Evolutionary conservation across 2,797 vertebrate genomes (phyloP).

Genomic region (Pseudochaenichthys georgianus): DNA sequence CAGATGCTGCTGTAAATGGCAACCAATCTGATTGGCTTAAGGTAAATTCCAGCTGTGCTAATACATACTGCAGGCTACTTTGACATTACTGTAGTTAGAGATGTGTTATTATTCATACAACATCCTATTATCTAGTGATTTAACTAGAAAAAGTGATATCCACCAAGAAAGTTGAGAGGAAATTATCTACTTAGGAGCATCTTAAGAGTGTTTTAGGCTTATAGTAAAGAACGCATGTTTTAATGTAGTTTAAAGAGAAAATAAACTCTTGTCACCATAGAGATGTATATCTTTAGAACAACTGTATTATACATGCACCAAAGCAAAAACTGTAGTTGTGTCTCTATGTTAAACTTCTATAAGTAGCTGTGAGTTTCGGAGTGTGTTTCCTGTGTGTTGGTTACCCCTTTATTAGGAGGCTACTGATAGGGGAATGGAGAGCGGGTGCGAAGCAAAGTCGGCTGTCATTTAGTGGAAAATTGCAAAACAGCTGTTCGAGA

Average conservation of each 20-base stretch:
- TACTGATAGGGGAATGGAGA: conserved; percentile 25
- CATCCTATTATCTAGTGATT: not conserved
- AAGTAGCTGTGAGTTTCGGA: not conserved
- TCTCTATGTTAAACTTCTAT: conserved; percentile 15
- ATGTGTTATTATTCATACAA: too few relatives aligned
- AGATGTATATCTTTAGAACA: conserved; percentile 20
- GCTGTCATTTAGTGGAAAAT: conserved; percentile 70
- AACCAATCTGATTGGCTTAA: not conserved
- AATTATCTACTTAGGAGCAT: not conserved
- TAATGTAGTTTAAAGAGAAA: conserved; percentile 7
- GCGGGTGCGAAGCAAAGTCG: conserved; percentile 34
- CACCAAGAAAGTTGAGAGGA: not conserved
- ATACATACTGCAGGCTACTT: not conserved
- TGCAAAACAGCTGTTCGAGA: conserved; percentile 80
- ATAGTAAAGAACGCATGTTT: not conserved
- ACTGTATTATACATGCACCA: not conserved
- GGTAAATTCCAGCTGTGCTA: not conserved
- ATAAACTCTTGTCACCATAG: not conserved
- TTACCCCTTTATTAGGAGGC: conserved; percentile 13
- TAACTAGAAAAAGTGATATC: not conserved
- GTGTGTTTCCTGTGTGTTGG: conserved; percentile 9
- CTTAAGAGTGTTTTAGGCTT: not conserved
- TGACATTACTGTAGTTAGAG: not conserved
- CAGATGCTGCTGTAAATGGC: not conserved
- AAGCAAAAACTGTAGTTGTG: conserved; percentile 13